These are phyloP conservation scores for Micrasema longulum DNA, from an alignment of 1,140 invertebrate species.

Conservation along the genomic window DNA sequence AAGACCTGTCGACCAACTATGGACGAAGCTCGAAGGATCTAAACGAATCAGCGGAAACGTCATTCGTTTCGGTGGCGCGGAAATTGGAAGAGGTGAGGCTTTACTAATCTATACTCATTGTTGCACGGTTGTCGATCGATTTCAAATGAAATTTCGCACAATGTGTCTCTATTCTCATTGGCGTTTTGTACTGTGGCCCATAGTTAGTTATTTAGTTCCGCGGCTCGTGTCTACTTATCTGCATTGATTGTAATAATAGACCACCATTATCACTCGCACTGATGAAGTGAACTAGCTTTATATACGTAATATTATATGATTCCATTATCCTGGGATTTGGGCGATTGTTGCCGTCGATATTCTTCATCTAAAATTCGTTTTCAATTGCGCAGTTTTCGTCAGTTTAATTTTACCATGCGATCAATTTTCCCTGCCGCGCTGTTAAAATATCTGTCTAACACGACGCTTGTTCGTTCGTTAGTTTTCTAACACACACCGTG, in stretches of 20 bases:
- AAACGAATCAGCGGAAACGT: conserved; percentile 34
- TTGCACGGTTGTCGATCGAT: conserved; percentile 42
- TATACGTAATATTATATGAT: neutral
- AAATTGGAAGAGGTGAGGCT: conserved; percentile 54
- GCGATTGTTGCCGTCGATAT: neutral
- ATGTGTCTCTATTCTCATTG: conserved; percentile 36
- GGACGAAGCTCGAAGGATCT: conserved; percentile 6
- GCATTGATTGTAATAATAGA: conserved; percentile 25
- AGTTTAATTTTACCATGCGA: too few relatives aligned
- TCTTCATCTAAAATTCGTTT: too few relatives aligned
- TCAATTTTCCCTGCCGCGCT: too few relatives aligned
- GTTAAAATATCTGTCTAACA: too few relatives aligned
- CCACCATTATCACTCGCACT: conserved; percentile 23
- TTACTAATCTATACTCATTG: conserved; percentile 16
- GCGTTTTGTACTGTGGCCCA: conserved; percentile 12
- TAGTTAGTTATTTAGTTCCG: conserved; percentile 19
- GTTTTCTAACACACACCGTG: too few relatives aligned
- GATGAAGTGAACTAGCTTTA: conserved; percentile 4
- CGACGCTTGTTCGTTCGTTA: too few relatives aligned
- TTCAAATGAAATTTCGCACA: conserved; percentile 51
- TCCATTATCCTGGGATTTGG: neutral
- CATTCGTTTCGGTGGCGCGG: conserved; percentile 49
- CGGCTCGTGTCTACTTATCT: conserved; percentile 1
- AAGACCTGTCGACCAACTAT: conserved; percentile 13
- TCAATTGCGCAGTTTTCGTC: too few relatives aligned